phyloP scores from a whole-genome alignment of 2,888 invertebrate genomes.

The Endotricha flammealis region DNA sequence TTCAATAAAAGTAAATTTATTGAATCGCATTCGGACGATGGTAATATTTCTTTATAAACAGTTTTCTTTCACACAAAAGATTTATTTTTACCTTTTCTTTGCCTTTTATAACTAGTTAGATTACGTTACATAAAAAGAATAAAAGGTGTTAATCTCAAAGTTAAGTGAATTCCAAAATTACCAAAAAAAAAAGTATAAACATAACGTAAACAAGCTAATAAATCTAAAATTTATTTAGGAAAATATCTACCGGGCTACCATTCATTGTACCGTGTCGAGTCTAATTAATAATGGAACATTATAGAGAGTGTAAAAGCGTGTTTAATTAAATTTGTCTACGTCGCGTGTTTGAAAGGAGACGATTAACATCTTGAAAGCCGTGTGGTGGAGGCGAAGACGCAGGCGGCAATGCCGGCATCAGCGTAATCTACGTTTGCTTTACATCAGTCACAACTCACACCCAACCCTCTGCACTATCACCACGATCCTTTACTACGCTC shows the following conservation, averaged over 20 bases:
- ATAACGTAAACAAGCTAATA: background rate
- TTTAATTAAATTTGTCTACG: slow-evolving; percentile 66
- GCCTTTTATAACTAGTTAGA: no score
- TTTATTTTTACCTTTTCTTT: no score
- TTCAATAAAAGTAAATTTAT: no score
- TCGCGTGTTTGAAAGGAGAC: slow-evolving; percentile 55
- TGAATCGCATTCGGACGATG: no score
- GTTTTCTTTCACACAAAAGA: no score
- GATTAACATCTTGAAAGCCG: slow-evolving; percentile 57
- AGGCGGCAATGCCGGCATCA: slow-evolving; percentile 14
- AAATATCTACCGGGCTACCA: slow-evolving; percentile 14
- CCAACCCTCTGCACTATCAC: slow-evolving; percentile 28
- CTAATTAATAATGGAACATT: slow-evolving; percentile 52
- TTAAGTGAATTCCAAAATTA: no score
- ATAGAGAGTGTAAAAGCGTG: slow-evolving; percentile 50
- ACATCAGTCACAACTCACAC: slow-evolving; percentile 38
- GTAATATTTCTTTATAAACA: no score
- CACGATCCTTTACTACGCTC: slow-evolving; percentile 27
- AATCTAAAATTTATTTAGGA: slow-evolving; percentile 1
- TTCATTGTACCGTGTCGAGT: slow-evolving; percentile 33
- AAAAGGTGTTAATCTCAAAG: no score
- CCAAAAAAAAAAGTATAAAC: no score
- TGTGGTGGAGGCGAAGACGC: slow-evolving; percentile 29
- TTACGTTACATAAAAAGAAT: no score
- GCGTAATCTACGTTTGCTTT: slow-evolving; percentile 34